Conservation (phyloP, 2,797 vertebrate species). For the Bucorvus abyssinicus region DNA sequence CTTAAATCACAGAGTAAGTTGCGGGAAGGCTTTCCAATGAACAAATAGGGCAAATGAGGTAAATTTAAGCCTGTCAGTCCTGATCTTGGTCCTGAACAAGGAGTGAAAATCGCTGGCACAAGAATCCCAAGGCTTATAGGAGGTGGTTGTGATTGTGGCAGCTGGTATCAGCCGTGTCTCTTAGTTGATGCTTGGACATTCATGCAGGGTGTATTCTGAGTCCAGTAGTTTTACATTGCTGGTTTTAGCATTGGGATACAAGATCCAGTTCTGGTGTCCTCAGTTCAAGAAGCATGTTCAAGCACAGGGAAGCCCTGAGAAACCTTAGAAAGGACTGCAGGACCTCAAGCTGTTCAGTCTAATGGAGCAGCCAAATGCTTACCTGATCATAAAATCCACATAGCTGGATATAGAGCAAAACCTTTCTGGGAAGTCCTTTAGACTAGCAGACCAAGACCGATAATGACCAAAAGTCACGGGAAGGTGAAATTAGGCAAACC, state of each 20-base stretch:
- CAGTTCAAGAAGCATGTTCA: background rate
- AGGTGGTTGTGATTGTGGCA: background rate
- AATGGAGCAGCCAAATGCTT: background rate
- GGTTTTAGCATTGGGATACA: background rate
- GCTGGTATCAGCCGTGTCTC: background rate
- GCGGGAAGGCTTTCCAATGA: background rate
- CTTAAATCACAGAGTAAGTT: background rate
- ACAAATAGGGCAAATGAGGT: background rate
- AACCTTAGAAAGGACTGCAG: background rate
- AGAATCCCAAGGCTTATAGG: background rate
- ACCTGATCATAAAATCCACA: background rate
- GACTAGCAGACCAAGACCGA: background rate
- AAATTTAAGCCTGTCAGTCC: background rate
- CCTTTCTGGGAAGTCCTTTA: background rate
- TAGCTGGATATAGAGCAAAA: background rate
- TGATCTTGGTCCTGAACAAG: background rate
- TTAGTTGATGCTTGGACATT: background rate
- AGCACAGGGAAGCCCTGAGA: background rate
- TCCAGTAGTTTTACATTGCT: background rate
- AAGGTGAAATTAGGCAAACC: background rate
- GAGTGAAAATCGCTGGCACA: background rate
- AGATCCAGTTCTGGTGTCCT: background rate
- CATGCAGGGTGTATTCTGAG: background rate
- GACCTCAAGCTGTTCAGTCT: background rate
- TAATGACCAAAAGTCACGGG: background rate